These are phyloP conservation scores for Coccyzus lansbergi DNA, from an alignment of 2,797 vertebrate species.

Conservation along the genomic window DNA sequence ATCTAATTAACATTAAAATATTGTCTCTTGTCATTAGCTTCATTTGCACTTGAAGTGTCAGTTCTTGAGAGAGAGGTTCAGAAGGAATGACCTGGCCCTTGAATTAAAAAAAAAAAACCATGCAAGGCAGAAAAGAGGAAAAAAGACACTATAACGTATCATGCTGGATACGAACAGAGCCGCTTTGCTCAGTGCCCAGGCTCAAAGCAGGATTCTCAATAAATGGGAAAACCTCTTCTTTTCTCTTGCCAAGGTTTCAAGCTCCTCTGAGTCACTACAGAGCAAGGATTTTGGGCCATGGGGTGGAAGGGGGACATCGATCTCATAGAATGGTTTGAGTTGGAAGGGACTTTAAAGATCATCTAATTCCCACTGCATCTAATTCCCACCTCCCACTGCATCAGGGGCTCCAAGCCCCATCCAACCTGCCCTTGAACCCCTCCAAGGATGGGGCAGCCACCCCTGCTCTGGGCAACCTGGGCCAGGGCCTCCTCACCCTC, in stretches of 20 bases:
- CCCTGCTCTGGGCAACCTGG: no score
- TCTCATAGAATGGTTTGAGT: background rate
- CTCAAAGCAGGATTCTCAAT: background rate
- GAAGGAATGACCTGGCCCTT: slow-evolving; percentile 69
- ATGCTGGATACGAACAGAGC: background rate
- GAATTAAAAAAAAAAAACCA: background rate
- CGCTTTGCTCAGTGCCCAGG: background rate
- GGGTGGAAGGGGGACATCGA: background rate
- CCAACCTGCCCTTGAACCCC: no score
- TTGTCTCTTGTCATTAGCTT: slow-evolving; percentile 78
- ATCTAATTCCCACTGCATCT: no score
- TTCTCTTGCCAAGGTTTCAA: background rate
- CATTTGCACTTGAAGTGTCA: slow-evolving; percentile 73
- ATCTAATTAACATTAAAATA: slow-evolving; percentile 81
- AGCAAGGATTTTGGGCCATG: background rate
- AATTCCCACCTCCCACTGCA: no score
- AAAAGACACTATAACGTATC: background rate
- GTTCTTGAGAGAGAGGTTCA: slow-evolving; percentile 60
- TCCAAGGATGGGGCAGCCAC: no score
- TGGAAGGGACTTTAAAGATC: no score
- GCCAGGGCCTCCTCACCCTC: no score
- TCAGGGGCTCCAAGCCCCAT: no score
- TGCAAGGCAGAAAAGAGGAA: background rate
- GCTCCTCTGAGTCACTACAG: background rate
- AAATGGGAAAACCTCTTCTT: background rate